phyloP scores from a whole-genome alignment of 2,113 vertebrate species.

The Machaerirhynchus nigripectus region DNA sequence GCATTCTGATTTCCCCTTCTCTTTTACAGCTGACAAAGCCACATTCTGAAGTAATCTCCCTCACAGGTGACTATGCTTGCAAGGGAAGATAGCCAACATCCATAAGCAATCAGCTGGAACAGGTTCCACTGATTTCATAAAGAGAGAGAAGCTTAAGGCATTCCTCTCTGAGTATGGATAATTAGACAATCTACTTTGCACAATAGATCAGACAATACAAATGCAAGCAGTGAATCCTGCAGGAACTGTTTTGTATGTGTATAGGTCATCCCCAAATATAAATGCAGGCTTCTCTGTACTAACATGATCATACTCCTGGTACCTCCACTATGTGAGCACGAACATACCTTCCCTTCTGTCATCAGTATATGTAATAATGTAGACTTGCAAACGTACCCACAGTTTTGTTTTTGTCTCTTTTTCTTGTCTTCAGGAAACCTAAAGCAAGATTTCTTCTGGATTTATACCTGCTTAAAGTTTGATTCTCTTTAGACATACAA shows the following conservation, averaged over 20 bases:
- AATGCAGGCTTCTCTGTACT: background rate
- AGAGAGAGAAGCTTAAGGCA: background rate
- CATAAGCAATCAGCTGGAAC: background rate
- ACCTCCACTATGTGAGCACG: background rate
- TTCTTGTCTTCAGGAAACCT: background rate
- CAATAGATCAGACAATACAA: background rate
- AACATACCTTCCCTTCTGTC: background rate
- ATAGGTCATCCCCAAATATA: background rate
- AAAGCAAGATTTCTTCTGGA: background rate
- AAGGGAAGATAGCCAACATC: background rate
- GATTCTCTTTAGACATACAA: background rate
- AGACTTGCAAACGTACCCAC: background rate
- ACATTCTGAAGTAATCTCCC: background rate
- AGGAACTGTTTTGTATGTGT: background rate
- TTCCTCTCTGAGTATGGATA: background rate
- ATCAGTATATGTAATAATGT: background rate
- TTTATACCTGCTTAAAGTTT: background rate
- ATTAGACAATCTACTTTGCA: background rate
- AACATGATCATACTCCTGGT: background rate
- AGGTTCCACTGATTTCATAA: background rate
- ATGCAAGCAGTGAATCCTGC: background rate
- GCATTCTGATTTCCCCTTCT: background rate
- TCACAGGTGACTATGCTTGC: background rate
- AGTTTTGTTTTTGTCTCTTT: background rate
- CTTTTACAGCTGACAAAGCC: background rate